phyloP scores from a whole-genome alignment of 2,113 vertebrate genomes.

The Psophia crepitans region DNA sequence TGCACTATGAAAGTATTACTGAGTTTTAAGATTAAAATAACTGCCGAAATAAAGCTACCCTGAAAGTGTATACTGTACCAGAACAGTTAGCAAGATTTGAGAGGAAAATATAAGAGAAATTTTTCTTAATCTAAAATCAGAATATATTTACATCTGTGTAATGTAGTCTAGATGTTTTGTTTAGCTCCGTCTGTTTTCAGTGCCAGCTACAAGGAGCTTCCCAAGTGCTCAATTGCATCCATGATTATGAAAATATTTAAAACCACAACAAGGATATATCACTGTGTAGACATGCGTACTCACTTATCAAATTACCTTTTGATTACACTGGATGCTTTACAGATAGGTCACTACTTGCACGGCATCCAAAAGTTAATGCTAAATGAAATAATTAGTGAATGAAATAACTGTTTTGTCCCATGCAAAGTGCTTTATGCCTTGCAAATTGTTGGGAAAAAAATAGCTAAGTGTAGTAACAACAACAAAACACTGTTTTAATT shows the following conservation, averaged over 20 bases:
- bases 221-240: background rate
- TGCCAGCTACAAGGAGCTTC: background rate
- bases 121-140: background rate
- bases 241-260: background rate
- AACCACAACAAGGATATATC: background rate
- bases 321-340: background rate
- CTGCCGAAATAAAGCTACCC: background rate
- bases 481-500: background rate
- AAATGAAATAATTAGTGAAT: background rate
- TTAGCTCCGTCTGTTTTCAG: background rate
- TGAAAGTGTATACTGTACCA: background rate
- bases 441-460: background rate
- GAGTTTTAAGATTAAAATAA: background rate
- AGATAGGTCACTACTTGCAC: background rate
- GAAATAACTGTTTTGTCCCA: background rate
- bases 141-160: background rate
- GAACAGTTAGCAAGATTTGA: background rate
- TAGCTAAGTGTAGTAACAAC: background rate
- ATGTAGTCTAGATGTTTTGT: background rate
- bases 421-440: background rate
- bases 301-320: background rate
- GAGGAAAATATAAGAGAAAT: background rate
- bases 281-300: background rate
- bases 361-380: background rate
- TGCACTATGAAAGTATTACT: background rate